Base-by-base conservation (phyloP, 2,888 invertebrate species). In the Leptinotarsa rubiginosa region DNA sequence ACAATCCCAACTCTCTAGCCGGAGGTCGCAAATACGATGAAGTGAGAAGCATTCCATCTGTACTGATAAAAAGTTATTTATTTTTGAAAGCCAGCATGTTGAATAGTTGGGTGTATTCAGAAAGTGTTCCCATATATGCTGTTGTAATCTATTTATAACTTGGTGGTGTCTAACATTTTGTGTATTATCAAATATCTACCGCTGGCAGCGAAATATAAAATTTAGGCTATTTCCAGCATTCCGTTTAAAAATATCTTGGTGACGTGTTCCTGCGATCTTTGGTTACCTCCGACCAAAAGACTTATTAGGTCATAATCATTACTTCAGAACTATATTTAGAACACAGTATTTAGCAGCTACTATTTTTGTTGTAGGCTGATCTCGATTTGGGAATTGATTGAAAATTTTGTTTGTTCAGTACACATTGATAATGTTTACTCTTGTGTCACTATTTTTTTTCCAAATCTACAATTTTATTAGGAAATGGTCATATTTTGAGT, bases 211-310 rank as follows among this genome's bases (percentile, higher is more conserved):
- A 62, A 31, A n/a, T 16, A 41, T 62, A 62, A 41, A 62, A 62
- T 31, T n/a, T 49, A 50, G 76, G 77, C 78, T 83, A 83, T 83
- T 83, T 83, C 79, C 75, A 81, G 78, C 77, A 67, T 71, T 54
- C 16, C 70, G 69, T 69, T 81, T 81, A 78, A 80, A 82, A 83
- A 80, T 80, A 77, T 70, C 56, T 59, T 68, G 13, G 77, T 80
- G 81, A 80, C 81, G 81, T 80, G 68, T 78, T 75, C 70, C 72
- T 74, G 71, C 65, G 77, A 74, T 78, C 76, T 78, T 77, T 49
- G 65, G 68, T 79, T 79, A 77, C 78, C 80, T 79, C 79, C 78
- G 76, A 69, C 71, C 65, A 66, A 80, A 78, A 76, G 70, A 79
- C 81, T 73, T 82, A 81, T 80, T 77, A 79, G 81, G 82, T 77